Conservation (phyloP, 2,113 vertebrate species). For the Pipra filicauda region DNA sequence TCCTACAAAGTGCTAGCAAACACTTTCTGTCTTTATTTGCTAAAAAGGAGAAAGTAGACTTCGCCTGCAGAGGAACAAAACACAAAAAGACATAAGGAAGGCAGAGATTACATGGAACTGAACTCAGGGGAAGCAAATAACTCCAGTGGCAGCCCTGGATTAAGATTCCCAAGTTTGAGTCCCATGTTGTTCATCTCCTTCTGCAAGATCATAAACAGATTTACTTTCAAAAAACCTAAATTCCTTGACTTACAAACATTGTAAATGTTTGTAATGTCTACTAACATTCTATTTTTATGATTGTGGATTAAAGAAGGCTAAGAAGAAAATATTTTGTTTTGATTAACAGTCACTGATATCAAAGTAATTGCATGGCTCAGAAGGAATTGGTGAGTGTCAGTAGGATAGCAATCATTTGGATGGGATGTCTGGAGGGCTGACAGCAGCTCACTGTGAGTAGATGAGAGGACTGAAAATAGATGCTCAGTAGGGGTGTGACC, state of each 20-base stretch:
- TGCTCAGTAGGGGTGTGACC: neutral
- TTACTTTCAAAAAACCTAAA: neutral
- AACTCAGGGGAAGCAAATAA: neutral
- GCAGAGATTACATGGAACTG: neutral
- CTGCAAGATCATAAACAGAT: neutral
- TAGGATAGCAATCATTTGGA: constrained; percentile 10
- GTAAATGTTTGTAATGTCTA: neutral
- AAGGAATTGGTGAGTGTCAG: neutral
- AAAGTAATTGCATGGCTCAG: neutral
- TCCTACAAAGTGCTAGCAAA: neutral
- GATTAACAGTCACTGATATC: neutral
- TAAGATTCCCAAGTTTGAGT: neutral
- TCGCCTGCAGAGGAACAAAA: neutral
- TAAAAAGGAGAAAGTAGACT: neutral
- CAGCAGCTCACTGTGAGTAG: neutral
- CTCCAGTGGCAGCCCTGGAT: neutral
- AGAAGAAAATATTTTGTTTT: constrained; percentile 1
- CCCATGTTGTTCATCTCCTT: neutral
- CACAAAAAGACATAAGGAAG: neutral
- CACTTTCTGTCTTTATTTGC: neutral
- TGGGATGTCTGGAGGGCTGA: neutral
- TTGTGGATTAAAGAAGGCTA: neutral
- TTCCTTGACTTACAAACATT: neutral
- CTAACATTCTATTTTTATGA: neutral
- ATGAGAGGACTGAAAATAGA: neutral